Evolutionary conservation across 2,888 invertebrate genomes (phyloP).

Genomic region (Leptarthrus brevirostris): DNA sequence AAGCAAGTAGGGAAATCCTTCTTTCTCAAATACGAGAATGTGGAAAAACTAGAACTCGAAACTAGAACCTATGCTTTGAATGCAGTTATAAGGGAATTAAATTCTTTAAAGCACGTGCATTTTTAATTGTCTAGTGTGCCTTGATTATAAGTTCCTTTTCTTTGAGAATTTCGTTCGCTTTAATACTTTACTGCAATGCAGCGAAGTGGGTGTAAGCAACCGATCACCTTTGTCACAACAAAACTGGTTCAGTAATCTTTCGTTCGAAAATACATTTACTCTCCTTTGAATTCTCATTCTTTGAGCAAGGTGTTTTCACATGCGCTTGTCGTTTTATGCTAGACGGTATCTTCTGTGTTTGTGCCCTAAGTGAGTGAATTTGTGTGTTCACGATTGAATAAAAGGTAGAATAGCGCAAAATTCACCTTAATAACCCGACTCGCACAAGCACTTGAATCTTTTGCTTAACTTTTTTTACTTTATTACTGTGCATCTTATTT

Average conservation of each 20-base stretch:
- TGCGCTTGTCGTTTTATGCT: constrained; percentile 17
- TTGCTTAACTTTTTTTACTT: constrained; percentile 33
- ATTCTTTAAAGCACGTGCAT: too few species aligned
- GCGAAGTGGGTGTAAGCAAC: constrained; percentile 34
- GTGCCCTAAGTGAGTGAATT: constrained; percentile 39
- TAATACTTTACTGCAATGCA: not conserved
- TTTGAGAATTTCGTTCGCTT: not conserved
- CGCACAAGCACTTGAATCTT: not conserved
- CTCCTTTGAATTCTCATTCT: constrained; percentile 41
- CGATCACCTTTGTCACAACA: constrained; percentile 43
- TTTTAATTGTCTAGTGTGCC: too few species aligned
- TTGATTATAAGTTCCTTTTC: constrained; percentile 14
- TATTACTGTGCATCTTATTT: constrained; percentile 51
- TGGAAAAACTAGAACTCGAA: too few species aligned
- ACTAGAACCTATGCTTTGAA: too few species aligned
- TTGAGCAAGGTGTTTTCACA: constrained; percentile 43
- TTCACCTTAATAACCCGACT: not conserved
- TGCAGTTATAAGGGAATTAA: too few species aligned
- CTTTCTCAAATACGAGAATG: too few species aligned
- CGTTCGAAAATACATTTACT: constrained; percentile 40
- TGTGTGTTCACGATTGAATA: constrained; percentile 39
- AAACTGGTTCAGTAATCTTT: constrained; percentile 44
- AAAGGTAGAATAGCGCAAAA: constrained; percentile 19
- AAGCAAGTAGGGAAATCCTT: too few species aligned
- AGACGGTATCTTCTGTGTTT: constrained; percentile 23